Base-by-base conservation (phyloP, 2,113 vertebrate species). In the Cyanoderma ruficeps region DNA sequence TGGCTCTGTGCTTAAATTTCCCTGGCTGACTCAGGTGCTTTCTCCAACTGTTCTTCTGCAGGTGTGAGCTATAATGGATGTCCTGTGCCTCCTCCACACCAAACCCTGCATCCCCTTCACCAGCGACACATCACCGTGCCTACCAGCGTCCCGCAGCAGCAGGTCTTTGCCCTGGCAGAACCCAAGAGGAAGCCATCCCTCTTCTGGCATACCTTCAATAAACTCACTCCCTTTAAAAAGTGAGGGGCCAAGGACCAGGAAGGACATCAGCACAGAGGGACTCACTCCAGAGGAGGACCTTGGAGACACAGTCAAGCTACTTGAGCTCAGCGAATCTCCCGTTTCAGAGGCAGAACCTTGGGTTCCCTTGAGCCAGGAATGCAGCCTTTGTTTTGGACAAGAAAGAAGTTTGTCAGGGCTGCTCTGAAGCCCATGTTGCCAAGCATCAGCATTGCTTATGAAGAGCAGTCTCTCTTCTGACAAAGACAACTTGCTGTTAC, bases 121-220 rank as follows among this genome's bases (percentile, higher is more conserved):
- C 99, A 99, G 97, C 99, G 99, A 67, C 99, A 99, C 90, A 95
- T 99, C 95, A 99, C 99, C 1, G 98, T 99, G 95, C 99, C 99
- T 63, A 98, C 99, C 98, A 99, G 99, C 46, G 61, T 99, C 93
- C 99, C 99, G 0, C 99, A 99, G 97, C 99, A 99, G 96, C 99
- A 99, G 95, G 99, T 99, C 59, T 99, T 99, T 50, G 97, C 98
- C 53, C 95, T 99, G 98, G 99, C 98, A 4, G 99, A 99, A 68
- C 99, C 99, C 81, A 99, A 99, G 95, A 94, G 98, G 90, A 99
- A 99, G 95, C 98, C 99, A 2, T 98, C 99, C 3, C 98, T 99
- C 49, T 98, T 99, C 97, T 98, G 99, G 98, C 98, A 99, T 95
- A 99, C 97, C 74, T 98, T 99, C 96, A 98, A 98, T 76, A 99